Base-by-base conservation (phyloP, 2,888 invertebrate species). In the Bhutanitis thaidina region DNA sequence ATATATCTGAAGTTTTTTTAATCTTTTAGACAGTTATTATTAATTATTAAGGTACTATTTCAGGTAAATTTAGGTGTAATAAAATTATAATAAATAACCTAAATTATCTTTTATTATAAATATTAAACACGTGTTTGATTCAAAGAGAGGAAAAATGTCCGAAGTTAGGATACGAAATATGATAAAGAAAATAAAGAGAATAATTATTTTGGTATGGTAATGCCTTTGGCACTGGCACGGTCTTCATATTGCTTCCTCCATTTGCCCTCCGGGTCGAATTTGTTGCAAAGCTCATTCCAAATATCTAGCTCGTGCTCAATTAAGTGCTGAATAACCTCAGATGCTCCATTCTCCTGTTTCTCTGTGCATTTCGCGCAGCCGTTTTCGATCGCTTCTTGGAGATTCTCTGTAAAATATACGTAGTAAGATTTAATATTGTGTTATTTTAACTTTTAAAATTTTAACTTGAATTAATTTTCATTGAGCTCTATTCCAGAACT, bases 351-450 rank as follows among this genome's bases (percentile, higher is more conserved):
- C 65, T 88, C 91, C 70, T 95, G 94, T 16, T 86, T 85, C 30
- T 93, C 92, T 20, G 91, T 93, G 70, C 95, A 95, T 70, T 93
- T 93, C 47, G 67, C 63, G 72, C 95, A 95, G 43, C 92, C 92
- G 14, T 89, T 92, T 53, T 82, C 74, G 41, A 93, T 67, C 0
- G 93, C 93, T 57, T 93, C 93, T 4, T 93, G 92, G 27, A 93
- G 74, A 14, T 80, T 61, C 32, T 73, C 92, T 92, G 70, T 3
- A 76, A 46, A 36, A 15, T 34, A 34, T 7, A 8, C n/a, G 9
- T n/a, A 30, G 2, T 2, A 20, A n/a, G n/a, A 3, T 20, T 20
- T 20, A 20, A 20, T 20, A 20, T 20, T 3, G 5, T 2, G 2
- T 3, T 20, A 20, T n/a, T n/a, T n/a, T n/a, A n/a, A n/a, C n/a